Evolutionary conservation across 92 coral and sea anemone species (phyloP).

Genomic region (Pocillopora meandrina): DNA sequence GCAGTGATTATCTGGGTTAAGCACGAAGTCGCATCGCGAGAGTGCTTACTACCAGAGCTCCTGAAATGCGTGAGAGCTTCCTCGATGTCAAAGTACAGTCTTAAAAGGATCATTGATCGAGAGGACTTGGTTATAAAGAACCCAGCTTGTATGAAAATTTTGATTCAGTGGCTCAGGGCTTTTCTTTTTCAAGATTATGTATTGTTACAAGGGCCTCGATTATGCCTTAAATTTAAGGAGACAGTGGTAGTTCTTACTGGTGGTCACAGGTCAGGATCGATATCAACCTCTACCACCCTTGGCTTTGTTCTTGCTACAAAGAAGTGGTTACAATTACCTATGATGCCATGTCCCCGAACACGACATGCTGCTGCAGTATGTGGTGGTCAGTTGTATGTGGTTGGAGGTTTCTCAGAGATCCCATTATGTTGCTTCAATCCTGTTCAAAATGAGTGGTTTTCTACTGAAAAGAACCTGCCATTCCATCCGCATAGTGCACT

Average conservation of each 20-base stretch:
- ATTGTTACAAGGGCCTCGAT: slow-evolving; percentile 5
- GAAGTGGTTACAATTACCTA: not conserved
- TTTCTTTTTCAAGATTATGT: slow-evolving; percentile 41
- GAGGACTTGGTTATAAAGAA: slow-evolving; percentile 27
- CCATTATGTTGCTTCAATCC: not conserved
- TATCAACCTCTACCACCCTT: not conserved
- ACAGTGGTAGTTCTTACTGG: slow-evolving; percentile 24
- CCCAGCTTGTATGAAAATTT: not conserved
- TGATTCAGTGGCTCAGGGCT: slow-evolving; percentile 1
- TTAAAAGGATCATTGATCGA: slow-evolving; percentile 3
- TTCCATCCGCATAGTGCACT: not conserved
- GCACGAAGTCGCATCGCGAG: slow-evolving; percentile 19
- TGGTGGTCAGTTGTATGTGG: slow-evolving; percentile 31
- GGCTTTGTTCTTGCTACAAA: not conserved
- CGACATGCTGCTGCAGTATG: slow-evolving; percentile 45
- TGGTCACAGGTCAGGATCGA: slow-evolving; percentile 12
- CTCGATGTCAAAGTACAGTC: slow-evolving; percentile 35
- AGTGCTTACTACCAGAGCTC: slow-evolving; percentile 1
- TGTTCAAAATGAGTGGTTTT: not conserved
- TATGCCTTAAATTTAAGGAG: not conserved
- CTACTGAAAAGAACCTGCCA: not conserved
- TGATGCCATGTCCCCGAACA: slow-evolving; percentile 26
- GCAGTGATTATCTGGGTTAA: slow-evolving; percentile 42
- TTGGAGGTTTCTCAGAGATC: slow-evolving; percentile 18
- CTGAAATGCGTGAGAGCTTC: slow-evolving; percentile 16